phyloP scores from a whole-genome alignment of 2,888 invertebrate genomes.

The Adela reaumurella region DNA sequence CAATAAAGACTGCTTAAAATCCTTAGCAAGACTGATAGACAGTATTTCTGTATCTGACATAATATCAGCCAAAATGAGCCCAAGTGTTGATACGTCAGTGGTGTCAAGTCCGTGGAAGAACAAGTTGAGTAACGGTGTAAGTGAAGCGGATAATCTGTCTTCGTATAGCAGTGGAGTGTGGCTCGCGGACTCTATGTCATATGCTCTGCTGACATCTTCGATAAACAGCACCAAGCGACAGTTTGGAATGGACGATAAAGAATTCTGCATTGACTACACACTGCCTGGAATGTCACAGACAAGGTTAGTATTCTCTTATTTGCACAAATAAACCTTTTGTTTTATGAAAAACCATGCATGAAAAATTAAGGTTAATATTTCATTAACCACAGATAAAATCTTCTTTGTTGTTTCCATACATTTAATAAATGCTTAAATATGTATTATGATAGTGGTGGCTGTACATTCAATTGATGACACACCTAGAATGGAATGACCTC shows the following conservation, averaged over 20 bases:
- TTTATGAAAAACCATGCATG: no score
- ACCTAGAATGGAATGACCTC: no score
- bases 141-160: neutral
- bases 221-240: neutral
- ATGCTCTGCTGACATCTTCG: neutral
- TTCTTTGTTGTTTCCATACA: no score
- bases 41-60: conserved; percentile 38
- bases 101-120: neutral
- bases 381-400: no score
- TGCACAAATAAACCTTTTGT: no score
- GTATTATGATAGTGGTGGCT: no score
- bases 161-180: neutral
- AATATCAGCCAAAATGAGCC: conserved; percentile 14
- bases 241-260: neutral
- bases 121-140: neutral
- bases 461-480: no score
- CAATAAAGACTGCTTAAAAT: neutral
- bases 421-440: no score
- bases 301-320: neutral
- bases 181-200: neutral
- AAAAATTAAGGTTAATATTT: no score
- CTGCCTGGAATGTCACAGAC: neutral
- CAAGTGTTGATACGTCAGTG: conserved; percentile 8
- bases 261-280: neutral
- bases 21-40: conserved; percentile 27